These are phyloP conservation scores for Epinotia demarniana DNA, from an alignment of 2,888 invertebrate genomes.

Conservation along the genomic window DNA sequence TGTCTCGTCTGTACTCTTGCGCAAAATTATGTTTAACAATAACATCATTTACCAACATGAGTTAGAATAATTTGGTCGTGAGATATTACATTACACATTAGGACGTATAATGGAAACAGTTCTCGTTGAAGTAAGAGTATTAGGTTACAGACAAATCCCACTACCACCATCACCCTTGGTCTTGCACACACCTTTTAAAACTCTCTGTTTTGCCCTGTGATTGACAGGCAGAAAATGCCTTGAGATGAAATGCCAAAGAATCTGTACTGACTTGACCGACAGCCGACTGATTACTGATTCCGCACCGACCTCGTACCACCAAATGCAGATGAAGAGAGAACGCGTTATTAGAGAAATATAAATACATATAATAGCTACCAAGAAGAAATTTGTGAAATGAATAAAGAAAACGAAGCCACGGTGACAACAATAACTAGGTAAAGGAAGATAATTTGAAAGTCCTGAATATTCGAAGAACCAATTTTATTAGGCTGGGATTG, in stretches of 20 bases:
- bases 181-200: too few relatives aligned
- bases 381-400: too few relatives aligned
- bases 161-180: too few relatives aligned
- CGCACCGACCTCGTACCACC: too few relatives aligned
- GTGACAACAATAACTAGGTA: neutral
- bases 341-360: too few relatives aligned
- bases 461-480: neutral
- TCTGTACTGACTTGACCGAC: too few relatives aligned
- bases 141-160: neutral
- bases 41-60: constrained; percentile 2
- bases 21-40: constrained; percentile 26
- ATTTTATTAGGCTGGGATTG: neutral
- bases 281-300: too few relatives aligned
- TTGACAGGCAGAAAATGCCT: too few relatives aligned
- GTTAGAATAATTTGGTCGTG: neutral
- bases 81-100: neutral
- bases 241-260: too few relatives aligned
- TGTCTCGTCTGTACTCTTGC: constrained; percentile 21
- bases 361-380: too few relatives aligned
- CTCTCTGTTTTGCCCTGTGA: too few relatives aligned
- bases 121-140: neutral
- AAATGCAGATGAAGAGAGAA: too few relatives aligned
- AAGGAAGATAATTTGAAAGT: neutral
- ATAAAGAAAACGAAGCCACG: neutral
- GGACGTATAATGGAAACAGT: neutral